These are phyloP conservation scores for Calidris pygmaea DNA, from an alignment of 2,113 vertebrate species.

Conservation along the genomic window DNA sequence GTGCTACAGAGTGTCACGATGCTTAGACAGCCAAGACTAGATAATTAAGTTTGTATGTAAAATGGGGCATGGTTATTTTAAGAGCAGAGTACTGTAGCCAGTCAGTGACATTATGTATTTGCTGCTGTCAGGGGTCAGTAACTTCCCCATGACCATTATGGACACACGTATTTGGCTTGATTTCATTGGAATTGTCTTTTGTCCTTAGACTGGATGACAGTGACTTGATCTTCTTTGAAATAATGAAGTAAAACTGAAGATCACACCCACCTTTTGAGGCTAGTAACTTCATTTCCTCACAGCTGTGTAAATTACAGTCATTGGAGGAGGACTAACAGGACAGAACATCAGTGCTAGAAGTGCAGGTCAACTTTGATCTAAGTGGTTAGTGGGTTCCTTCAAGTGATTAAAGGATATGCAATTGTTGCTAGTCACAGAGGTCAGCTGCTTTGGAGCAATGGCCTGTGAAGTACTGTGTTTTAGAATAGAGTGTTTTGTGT, in stretches of 20 bases:
- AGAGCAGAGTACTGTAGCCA: background rate
- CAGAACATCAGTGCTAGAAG: background rate
- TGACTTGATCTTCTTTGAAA: background rate
- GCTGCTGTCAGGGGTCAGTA: background rate
- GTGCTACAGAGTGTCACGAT: background rate
- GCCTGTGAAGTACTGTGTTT: background rate
- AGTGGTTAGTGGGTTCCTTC: background rate
- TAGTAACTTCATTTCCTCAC: background rate
- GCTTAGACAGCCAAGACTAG: background rate
- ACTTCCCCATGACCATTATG: background rate
- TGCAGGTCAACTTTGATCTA: background rate
- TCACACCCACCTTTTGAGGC: background rate
- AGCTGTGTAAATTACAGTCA: background rate
- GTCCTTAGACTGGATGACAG: background rate
- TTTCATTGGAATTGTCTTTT: background rate
- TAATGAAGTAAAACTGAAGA: background rate
- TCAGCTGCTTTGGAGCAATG: conserved; percentile 33
- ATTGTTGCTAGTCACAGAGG: background rate
- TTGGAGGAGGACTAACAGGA: background rate
- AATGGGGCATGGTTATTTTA: background rate
- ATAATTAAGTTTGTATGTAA: background rate
- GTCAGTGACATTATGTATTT: background rate
- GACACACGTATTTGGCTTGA: background rate
- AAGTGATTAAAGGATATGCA: background rate
- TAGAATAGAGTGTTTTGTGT: background rate